Evolutionary conservation across 2,888 invertebrate species (phyloP).

Genomic region (Agrochola lota): DNA sequence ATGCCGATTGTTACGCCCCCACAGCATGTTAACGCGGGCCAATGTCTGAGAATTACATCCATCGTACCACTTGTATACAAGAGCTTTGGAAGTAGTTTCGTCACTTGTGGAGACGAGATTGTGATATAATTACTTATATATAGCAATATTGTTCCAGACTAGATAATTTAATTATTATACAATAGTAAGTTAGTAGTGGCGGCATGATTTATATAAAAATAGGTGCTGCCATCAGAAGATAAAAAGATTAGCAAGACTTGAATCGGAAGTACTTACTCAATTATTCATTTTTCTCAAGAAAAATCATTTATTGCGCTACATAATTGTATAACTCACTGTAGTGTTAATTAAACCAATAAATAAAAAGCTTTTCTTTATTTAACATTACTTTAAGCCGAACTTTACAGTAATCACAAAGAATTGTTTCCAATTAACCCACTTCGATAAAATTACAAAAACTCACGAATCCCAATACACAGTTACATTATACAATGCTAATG

Average conservation of each 20-base stretch:
- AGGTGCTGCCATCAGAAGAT: not conserved
- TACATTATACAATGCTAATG: constrained; percentile 34
- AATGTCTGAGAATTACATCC: constrained; percentile 45
- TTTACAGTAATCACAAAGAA: constrained; percentile 32
- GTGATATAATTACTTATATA: not conserved
- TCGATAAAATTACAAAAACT: constrained; percentile 27
- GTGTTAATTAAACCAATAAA: not conserved
- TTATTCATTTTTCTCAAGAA: not conserved
- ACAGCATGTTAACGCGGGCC: constrained; percentile 39
- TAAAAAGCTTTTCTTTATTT: not conserved
- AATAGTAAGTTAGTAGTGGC: not conserved
- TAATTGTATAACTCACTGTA: not conserved
- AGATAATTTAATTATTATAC: not conserved
- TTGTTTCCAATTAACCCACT: constrained; percentile 29
- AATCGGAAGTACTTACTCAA: not conserved
- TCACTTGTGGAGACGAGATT: not conserved
- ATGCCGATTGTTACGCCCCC: constrained; percentile 47
- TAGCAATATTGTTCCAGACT: not conserved
- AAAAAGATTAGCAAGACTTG: not conserved
- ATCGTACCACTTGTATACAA: constrained; percentile 42
- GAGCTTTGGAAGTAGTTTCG: constrained; percentile 25
- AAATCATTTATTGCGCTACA: too few relatives aligned
- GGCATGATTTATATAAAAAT: not conserved
- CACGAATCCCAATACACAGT: constrained; percentile 21
- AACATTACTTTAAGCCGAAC: not conserved